phyloP scores from a whole-genome alignment of 2,113 vertebrate genomes.

The Hydrolagus affinis region DNA sequence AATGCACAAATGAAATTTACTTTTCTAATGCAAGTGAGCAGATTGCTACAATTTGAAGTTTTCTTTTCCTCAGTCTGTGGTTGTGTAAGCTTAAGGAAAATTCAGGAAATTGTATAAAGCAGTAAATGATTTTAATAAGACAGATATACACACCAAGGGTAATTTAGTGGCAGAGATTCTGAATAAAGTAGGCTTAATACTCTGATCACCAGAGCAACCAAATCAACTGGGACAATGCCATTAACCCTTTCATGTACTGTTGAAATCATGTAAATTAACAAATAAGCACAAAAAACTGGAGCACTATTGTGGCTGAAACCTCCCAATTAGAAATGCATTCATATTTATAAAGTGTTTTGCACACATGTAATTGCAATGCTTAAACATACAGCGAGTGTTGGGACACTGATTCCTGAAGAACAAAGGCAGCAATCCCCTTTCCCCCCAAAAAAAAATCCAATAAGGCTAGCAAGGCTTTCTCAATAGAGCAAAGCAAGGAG shows the following conservation, averaged over 20 bases:
- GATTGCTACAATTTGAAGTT: background rate
- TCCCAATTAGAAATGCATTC: background rate
- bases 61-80: background rate
- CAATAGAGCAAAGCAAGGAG: background rate
- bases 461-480: background rate
- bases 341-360: background rate
- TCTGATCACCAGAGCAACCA: background rate
- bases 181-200: constrained; percentile 12
- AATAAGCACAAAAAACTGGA: background rate
- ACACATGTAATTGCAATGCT: background rate
- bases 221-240: background rate
- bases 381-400: background rate
- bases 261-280: background rate
- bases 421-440: background rate
- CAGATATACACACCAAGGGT: background rate
- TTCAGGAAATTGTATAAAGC: background rate
- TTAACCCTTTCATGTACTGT: constrained; percentile 1
- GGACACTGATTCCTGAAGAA: background rate
- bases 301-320: background rate
- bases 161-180: background rate
- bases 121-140: constrained; percentile 1
- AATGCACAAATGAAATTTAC: background rate
- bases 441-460: background rate
- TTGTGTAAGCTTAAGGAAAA: background rate
- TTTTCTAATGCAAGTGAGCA: background rate